Evolutionary conservation across 2,888 invertebrate species (phyloP).

Genomic region (Drosophila koepferae): DNA sequence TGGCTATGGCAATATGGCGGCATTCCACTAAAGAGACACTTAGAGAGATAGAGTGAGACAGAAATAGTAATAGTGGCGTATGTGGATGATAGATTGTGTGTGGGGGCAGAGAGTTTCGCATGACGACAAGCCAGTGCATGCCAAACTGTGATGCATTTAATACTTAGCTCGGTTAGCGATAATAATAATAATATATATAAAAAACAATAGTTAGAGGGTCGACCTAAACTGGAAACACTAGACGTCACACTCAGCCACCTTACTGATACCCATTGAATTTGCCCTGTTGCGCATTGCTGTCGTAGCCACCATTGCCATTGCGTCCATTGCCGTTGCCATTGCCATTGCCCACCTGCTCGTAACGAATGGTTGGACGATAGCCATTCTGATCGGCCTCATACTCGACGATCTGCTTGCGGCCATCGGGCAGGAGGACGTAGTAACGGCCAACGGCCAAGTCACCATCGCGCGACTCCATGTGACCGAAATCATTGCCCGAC

Average conservation of each 20-base stretch:
- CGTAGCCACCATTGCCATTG: slow-evolving; percentile 78
- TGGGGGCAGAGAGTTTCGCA: slow-evolving; percentile 7
- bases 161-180: slow-evolving; percentile 58
- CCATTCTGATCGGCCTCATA: slow-evolving; percentile 90
- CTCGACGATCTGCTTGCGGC: slow-evolving; percentile 89
- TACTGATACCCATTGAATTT: slow-evolving; percentile 82
- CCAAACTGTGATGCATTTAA: slow-evolving; percentile 54
- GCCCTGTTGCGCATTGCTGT: slow-evolving; percentile 79
- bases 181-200: slow-evolving; percentile 5
- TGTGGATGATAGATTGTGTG: neutral
- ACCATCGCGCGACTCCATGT: slow-evolving; percentile 88
- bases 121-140: slow-evolving; percentile 41
- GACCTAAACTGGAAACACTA: slow-evolving; percentile 62
- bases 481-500: slow-evolving; percentile 89
- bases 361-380: slow-evolving; percentile 89
- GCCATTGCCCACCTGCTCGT: slow-evolving; percentile 87
- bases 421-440: slow-evolving; percentile 89
- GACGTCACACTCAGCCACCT: slow-evolving; percentile 46
- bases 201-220: slow-evolving; percentile 63
- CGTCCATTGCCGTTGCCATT: slow-evolving; percentile 72
- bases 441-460: slow-evolving; percentile 88
- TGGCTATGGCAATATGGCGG: slow-evolving; percentile 80
- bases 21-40: slow-evolving; percentile 26
- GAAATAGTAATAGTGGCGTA: neutral
- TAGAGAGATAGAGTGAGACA: slow-evolving; percentile 4